These are phyloP conservation scores for Alosa sapidissima DNA, from an alignment of 2,797 vertebrate genomes.

Conservation along the genomic window DNA sequence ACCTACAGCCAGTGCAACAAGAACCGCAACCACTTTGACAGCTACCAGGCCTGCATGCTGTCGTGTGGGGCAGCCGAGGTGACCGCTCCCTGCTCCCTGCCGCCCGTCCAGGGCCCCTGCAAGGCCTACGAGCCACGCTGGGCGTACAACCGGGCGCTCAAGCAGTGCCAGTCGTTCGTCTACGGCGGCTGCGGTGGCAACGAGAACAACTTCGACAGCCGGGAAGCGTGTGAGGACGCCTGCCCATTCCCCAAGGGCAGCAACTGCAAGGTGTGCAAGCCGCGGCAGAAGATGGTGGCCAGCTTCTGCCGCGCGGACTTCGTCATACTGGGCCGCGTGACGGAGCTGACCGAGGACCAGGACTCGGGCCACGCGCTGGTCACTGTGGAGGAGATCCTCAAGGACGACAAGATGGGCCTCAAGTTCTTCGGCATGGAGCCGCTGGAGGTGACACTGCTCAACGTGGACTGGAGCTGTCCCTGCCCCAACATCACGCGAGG, in stretches of 20 bases:
- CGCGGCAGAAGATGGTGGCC: constrained; percentile 89
- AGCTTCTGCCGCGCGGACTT: constrained; percentile 97
- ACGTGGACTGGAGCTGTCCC: constrained; percentile 95
- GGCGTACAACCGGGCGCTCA: constrained; percentile 85
- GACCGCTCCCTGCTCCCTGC: constrained; percentile 85
- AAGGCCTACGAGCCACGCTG: constrained; percentile 92
- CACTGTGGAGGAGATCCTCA: constrained; percentile 93
- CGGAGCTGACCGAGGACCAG: constrained; percentile 89
- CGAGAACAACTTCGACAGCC: constrained; percentile 94
- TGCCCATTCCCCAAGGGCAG: constrained; percentile 90
- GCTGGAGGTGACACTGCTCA: constrained; percentile 90
- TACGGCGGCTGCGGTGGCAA: constrained; percentile 94
- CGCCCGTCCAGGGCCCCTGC: constrained; percentile 91
- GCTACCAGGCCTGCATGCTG: constrained; percentile 86
- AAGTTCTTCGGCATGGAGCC: constrained; percentile 92
- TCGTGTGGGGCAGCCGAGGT: constrained; percentile 88
- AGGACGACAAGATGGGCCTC: constrained; percentile 98
- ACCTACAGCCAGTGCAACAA: constrained; percentile 91
- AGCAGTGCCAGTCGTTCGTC: constrained; percentile 93
- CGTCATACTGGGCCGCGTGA: constrained; percentile 89
- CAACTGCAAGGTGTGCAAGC: constrained; percentile 89
- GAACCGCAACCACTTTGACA: constrained; percentile 91
- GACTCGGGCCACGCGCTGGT: constrained; percentile 90
- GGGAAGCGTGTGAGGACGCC: constrained; percentile 91
- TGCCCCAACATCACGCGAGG: constrained; percentile 89